Evolutionary conservation across 53 echinoderm and acorn worm genomes (phyloP).

Genomic region (Zoroaster sp.): DNA sequence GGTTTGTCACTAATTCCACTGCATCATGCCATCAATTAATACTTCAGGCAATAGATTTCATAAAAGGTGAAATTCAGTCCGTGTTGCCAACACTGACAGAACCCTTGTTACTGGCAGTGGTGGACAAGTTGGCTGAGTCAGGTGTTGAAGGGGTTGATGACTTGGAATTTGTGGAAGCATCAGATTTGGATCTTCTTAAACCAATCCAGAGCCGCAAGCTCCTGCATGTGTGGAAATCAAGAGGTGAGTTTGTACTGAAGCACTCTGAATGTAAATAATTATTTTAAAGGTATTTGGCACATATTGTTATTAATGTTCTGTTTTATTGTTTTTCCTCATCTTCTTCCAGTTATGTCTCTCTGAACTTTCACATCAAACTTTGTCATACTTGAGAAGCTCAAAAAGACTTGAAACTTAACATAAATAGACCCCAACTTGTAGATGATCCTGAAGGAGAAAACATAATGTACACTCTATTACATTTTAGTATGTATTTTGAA

Average conservation of each 20-base stretch:
- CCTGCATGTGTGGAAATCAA: not conserved
- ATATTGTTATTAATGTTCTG: not conserved
- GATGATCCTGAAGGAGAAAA: no score
- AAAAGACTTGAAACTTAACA: no score
- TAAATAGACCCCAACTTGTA: no score
- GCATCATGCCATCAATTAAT: constrained; percentile 30
- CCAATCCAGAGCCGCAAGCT: constrained; percentile 28
- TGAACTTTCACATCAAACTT: no score
- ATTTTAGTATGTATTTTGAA: no score
- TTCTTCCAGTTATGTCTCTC: no score
- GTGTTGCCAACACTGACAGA: constrained; percentile 4
- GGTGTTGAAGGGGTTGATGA: constrained; percentile 50
- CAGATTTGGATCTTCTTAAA: constrained; percentile 49
- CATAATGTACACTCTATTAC: no score
- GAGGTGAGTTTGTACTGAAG: not conserved
- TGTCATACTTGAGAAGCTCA: no score
- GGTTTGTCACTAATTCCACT: constrained; percentile 22
- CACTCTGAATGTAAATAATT: no score
- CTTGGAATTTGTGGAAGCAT: constrained; percentile 34
- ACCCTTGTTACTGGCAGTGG: not conserved
- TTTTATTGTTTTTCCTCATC: not conserved
- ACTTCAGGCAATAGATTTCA: not conserved
- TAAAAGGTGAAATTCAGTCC: not conserved
- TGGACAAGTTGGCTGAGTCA: not conserved
- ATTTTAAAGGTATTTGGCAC: not conserved